phyloP scores from a whole-genome alignment of 2,113 vertebrate genomes.

The Eudyptes chrysolophus region DNA sequence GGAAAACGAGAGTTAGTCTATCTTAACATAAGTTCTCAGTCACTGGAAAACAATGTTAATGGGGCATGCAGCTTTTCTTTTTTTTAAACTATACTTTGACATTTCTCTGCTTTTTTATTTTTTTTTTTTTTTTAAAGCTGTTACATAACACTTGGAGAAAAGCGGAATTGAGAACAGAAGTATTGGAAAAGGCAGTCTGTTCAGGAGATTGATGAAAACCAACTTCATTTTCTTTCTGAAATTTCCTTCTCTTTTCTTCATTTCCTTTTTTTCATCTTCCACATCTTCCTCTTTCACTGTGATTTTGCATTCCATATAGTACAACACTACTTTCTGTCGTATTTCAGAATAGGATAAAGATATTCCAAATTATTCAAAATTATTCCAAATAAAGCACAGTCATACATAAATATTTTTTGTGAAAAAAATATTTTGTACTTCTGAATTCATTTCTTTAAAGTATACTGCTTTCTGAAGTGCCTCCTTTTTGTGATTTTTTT shows the following conservation, averaged over 20 bases:
- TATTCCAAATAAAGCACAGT: neutral
- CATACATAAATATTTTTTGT: neutral
- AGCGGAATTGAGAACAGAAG: neutral
- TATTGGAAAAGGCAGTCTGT: neutral
- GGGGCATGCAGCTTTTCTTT: neutral
- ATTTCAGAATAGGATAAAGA: neutral
- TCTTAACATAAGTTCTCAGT: neutral
- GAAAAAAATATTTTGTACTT: neutral
- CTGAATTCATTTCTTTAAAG: neutral
- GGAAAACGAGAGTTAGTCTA: neutral
- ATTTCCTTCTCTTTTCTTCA: neutral
- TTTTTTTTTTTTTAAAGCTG: neutral
- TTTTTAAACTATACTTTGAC: neutral
- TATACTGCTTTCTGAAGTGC: neutral
- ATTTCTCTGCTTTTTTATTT: neutral
- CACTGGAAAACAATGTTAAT: neutral
- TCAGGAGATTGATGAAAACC: neutral
- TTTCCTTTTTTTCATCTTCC: neutral
- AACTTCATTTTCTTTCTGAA: neutral
- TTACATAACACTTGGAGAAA: neutral
- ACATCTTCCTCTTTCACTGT: neutral
- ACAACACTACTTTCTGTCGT: neutral
- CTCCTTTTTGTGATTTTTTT: neutral
- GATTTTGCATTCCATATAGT: neutral
- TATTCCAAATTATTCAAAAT: neutral